Percentiles rank a stretch among this genome's conserved stretches.
Conservation (phyloP, 2,888 invertebrate species). For the Hirtodrosophila confusa region DNA sequence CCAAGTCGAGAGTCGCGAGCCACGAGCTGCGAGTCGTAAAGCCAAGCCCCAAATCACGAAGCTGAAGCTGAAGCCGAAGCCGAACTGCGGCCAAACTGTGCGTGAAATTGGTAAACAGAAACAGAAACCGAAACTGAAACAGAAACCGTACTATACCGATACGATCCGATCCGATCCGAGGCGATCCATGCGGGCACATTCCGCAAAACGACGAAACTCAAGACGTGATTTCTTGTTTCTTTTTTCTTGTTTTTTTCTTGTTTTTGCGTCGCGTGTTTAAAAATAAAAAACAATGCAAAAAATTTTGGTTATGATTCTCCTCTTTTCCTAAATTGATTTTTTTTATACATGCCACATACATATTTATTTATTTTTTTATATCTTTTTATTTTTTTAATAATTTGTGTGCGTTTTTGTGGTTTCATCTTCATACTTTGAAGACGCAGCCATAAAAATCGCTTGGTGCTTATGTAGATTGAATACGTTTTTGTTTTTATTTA, state of each 20-base stretch:
- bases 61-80: slow-evolving; percentile 17
- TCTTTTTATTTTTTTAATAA: slow-evolving; percentile 33
- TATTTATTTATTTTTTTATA: slow-evolving; percentile 16
- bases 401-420: slow-evolving; percentile 24
- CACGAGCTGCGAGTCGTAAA: slow-evolving; percentile 6
- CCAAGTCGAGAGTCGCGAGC: slow-evolving; percentile 12
- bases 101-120: slow-evolving; percentile 72
- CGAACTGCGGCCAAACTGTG: slow-evolving; percentile 59
- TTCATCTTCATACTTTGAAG: slow-evolving; percentile 22
- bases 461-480: slow-evolving; percentile 12
- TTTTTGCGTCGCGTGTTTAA: slow-evolving; percentile 35
- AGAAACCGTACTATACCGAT: slow-evolving; percentile 24
- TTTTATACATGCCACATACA: background rate
- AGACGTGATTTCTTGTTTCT: slow-evolving; percentile 37
- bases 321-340: background rate
- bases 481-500: slow-evolving; percentile 19
- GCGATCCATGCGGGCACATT: slow-evolving; percentile 38
- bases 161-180: slow-evolving; percentile 16
- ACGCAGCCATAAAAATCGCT: slow-evolving; percentile 24
- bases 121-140: slow-evolving; percentile 41
- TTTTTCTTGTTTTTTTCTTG: slow-evolving; percentile 13
- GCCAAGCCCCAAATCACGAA: slow-evolving; percentile 17
- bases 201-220: slow-evolving; percentile 34
- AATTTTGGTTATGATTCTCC: slow-evolving; percentile 11
- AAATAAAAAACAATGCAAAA: slow-evolving; percentile 9